Percentiles rank a stretch among this genome's conserved stretches.
phyloP scores from a whole-genome alignment of 2,888 invertebrate genomes.

The Alloplasta piceator region DNA sequence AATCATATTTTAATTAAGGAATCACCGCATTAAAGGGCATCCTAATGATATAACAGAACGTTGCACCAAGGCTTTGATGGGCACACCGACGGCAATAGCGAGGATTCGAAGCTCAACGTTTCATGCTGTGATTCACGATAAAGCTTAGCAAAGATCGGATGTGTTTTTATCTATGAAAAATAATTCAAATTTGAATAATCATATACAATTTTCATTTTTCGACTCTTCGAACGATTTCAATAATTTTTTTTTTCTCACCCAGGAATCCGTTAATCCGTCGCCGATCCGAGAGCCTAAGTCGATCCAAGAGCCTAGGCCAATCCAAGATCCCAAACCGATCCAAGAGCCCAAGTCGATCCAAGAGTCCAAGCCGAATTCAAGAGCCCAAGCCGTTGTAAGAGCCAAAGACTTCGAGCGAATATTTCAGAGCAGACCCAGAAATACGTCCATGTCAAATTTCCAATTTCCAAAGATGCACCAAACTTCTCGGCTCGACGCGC shows the following conservation, averaged over 20 bases:
- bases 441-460: constrained; percentile 88
- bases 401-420: too few species aligned
- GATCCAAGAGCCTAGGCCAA: too few species aligned
- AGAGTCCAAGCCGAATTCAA: constrained; percentile 87
- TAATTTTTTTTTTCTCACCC: background rate
- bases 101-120: constrained; percentile 89
- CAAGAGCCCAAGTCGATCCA: too few species aligned
- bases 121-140: constrained; percentile 88
- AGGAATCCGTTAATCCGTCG: constrained; percentile 90
- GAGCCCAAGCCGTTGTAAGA: too few species aligned
- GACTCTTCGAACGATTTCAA: too few species aligned
- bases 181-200: constrained; percentile 30
- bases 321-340: too few species aligned
- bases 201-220: background rate
- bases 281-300: constrained; percentile 95
- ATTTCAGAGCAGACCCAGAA: too few species aligned
- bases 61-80: constrained; percentile 95
- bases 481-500: constrained; percentile 82
- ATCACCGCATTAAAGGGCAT: constrained; percentile 78
- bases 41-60: constrained; percentile 86
- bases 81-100: constrained; percentile 89
- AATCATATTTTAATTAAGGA: constrained; percentile 38
- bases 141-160: constrained; percentile 90
- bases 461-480: constrained; percentile 83
- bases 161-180: constrained; percentile 88